These are phyloP conservation scores for Sarcophaga carnaria DNA, from an alignment of 2,888 invertebrate genomes.

Conservation along the genomic window DNA sequence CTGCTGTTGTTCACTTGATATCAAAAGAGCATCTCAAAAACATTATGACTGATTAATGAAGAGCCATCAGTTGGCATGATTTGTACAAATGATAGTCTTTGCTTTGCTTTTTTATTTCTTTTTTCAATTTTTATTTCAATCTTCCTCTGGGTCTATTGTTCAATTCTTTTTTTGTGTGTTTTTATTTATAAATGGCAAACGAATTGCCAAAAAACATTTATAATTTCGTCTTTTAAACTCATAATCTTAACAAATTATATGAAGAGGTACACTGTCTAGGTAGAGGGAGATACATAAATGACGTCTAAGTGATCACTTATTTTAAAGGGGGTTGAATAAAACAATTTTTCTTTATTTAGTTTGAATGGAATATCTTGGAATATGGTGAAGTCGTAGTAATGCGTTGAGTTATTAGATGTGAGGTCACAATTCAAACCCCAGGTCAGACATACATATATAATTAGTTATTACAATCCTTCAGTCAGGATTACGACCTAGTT, in stretches of 20 bases:
- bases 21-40: constrained; percentile 54
- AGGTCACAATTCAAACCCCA: too few species aligned
- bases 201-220: constrained; percentile 37
- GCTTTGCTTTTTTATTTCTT: neutral
- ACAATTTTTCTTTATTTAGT: too few species aligned
- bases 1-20: constrained; percentile 67
- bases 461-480: too few species aligned
- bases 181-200: constrained; percentile 18
- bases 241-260: constrained; percentile 27
- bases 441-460: too few species aligned
- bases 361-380: too few species aligned
- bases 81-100: constrained; percentile 60
- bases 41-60: constrained; percentile 77
- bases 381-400: too few species aligned
- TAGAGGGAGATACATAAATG: too few species aligned
- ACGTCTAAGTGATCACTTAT: too few species aligned
- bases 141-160: neutral
- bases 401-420: too few species aligned
- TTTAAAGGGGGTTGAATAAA: too few species aligned
- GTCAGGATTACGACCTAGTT: too few species aligned
- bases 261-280: neutral
- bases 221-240: constrained; percentile 30
- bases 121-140: neutral
- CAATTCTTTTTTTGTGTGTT: neutral
- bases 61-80: constrained; percentile 70